Evolutionary conservation across 2,113 vertebrate genomes (phyloP).

Genomic region (Ptychochromis oligacanthus): DNA sequence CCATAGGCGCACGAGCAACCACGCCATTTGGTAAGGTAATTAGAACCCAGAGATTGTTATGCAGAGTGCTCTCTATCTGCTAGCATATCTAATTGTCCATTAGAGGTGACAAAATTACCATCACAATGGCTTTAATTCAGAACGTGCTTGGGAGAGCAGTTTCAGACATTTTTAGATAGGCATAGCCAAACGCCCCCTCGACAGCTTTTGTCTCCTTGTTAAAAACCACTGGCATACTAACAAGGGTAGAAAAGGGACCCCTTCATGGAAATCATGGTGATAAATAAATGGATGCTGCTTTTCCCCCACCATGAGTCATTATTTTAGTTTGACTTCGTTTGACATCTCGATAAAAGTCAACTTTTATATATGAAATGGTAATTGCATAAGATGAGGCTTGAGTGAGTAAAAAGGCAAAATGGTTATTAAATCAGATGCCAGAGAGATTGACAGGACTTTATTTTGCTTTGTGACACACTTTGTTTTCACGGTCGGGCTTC

Average conservation of each 20-base stretch:
- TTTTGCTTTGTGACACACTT: slow-evolving; percentile 1
- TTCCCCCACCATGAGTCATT: not conserved
- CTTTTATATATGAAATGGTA: slow-evolving; percentile 17
- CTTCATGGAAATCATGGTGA: slow-evolving; percentile 23
- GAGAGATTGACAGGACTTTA: not conserved
- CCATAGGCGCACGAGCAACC: slow-evolving; percentile 46
- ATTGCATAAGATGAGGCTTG: not conserved
- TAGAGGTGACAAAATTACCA: slow-evolving; percentile 76
- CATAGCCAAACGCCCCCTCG: slow-evolving; percentile 41
- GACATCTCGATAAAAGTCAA: slow-evolving; percentile 23
- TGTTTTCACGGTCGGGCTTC: slow-evolving; percentile 5
- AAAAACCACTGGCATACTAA: slow-evolving; percentile 53
- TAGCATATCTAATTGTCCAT: slow-evolving; percentile 78
- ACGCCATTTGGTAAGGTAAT: slow-evolving; percentile 60
- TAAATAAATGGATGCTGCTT: slow-evolving; percentile 29
- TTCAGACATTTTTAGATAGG: slow-evolving; percentile 54
- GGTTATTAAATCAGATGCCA: slow-evolving; percentile 15
- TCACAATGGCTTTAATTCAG: slow-evolving; percentile 68
- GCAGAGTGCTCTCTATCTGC: slow-evolving; percentile 59
- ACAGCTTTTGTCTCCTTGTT: slow-evolving; percentile 51
- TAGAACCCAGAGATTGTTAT: slow-evolving; percentile 63
- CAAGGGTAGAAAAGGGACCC: slow-evolving; percentile 34
- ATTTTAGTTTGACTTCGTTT: slow-evolving; percentile 35
- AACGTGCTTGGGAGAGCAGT: slow-evolving; percentile 53
- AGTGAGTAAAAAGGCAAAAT: not conserved